phyloP scores from a whole-genome alignment of 2,113 vertebrate genomes.

The Hiodon tergisus region DNA sequence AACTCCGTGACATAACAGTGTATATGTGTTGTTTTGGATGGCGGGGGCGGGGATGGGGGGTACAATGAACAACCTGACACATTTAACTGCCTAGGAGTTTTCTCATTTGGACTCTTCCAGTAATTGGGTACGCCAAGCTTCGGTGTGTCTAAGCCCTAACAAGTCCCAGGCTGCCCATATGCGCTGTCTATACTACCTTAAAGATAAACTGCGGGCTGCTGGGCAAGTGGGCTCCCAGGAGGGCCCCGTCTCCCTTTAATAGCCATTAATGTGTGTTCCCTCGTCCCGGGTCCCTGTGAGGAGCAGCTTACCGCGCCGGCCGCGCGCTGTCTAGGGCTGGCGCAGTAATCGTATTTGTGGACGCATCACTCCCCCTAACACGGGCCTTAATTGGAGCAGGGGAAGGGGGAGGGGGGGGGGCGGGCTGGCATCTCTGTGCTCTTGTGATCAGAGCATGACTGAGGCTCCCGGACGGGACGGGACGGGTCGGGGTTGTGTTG shows the following conservation, averaged over 20 bases:
- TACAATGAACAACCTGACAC: no score
- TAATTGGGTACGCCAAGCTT: no score
- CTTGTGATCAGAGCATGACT: slow-evolving; percentile 22
- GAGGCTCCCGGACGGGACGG: not conserved
- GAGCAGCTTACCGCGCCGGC: not conserved
- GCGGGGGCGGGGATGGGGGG: no score
- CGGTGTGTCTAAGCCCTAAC: no score
- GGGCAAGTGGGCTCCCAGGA: slow-evolving; percentile 1
- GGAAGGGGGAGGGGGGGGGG: not conserved
- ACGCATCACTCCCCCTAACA: not conserved
- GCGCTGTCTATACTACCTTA: no score
- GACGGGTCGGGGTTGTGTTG: not conserved
- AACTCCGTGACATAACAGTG: no score
- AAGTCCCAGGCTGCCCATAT: no score
- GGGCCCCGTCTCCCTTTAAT: slow-evolving; percentile 24
- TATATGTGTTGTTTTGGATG: no score
- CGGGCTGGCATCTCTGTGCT: not conserved
- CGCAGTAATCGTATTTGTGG: slow-evolving; percentile 14
- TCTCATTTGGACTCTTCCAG: no score
- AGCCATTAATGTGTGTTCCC: slow-evolving; percentile 25
- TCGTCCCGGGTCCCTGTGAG: not conserved
- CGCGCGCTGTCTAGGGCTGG: not conserved
- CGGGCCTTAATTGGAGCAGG: slow-evolving; percentile 4
- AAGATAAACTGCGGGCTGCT: not conserved
- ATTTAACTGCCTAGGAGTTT: no score